These are phyloP conservation scores for Trichogramma pretiosum DNA, from an alignment of 1,140 invertebrate species.

Conservation along the genomic window DNA sequence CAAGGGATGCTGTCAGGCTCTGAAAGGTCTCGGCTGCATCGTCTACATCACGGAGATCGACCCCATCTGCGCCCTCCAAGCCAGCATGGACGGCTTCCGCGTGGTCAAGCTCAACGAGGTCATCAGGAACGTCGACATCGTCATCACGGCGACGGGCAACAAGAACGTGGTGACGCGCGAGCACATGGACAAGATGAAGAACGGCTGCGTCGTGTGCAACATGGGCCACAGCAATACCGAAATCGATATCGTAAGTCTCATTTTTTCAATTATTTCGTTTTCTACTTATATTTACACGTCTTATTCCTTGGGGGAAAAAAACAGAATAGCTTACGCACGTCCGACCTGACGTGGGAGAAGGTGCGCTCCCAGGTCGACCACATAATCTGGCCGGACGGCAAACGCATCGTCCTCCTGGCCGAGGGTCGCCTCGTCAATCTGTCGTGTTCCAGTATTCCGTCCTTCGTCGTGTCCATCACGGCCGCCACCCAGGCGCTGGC, in stretches of 20 bases:
- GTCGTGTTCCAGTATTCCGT: constrained; percentile 93
- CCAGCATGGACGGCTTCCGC: constrained; percentile 95
- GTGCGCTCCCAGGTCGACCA: constrained; percentile 95
- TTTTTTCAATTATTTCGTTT: background rate
- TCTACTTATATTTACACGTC: background rate
- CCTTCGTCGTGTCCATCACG: constrained; percentile 93
- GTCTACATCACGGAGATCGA: constrained; percentile 97
- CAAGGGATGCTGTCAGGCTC: constrained; percentile 91
- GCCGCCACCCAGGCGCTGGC: constrained; percentile 91
- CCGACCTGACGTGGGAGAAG: constrained; percentile 94
- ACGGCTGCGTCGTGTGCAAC: constrained; percentile 92
- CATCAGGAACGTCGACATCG: constrained; percentile 86
- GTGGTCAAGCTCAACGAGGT: constrained; percentile 93
- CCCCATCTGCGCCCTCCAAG: constrained; percentile 95
- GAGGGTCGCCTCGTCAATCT: constrained; percentile 93
- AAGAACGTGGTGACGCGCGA: constrained; percentile 92
- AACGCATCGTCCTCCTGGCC: constrained; percentile 83
- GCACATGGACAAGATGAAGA: constrained; percentile 96
- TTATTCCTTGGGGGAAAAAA: constrained; percentile 22
- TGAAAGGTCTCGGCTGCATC: constrained; percentile 90
- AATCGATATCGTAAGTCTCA: constrained; percentile 80
- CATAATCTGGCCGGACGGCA: constrained; percentile 91
- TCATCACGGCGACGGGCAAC: constrained; percentile 93
- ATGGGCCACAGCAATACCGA: constrained; percentile 98
- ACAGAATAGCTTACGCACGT: constrained; percentile 83